Base-by-base conservation (phyloP, 2,888 invertebrate species). In the Tetragonula carbonaria region DNA sequence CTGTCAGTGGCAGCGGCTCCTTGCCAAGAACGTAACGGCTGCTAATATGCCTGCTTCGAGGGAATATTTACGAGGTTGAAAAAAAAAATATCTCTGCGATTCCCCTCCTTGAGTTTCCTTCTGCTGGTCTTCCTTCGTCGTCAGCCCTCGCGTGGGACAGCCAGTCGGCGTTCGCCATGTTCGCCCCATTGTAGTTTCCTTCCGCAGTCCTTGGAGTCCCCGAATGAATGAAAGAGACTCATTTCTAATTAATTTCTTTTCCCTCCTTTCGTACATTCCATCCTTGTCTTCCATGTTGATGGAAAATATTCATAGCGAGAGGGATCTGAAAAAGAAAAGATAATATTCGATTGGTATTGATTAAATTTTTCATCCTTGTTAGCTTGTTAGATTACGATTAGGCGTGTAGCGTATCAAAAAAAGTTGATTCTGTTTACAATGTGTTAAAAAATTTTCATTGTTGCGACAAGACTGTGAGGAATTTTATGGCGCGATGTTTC, bases 1-100 rank as follows among this genome's bases (percentile, higher is more conserved):
- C 94, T 94, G 94, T 94, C 94, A 93, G 92, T 92, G 92, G 88
- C 94, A 94, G 93, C 93, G 92, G 93, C 92, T 94, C 92, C 93
- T 94, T 93, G 93, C 94, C 93, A 93, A 93, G 93, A 93, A 92
- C 92, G 92, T 91, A 88, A 86, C 89, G 92, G 85, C 88, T 91
- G 92, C 92, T 93, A 93, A 93, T 93, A 93, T 91, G 90, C 86
- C 88, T 84, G 88, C 87, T 92, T 92, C 91, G 91, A 91, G 91
- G 89, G 93, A 93, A 93, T 93, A 93, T 93, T 93, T 93, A 93
- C 93, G 93, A 93, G 92, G 91, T 90, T 90, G 85, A 86, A 86
- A 87, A 88, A 55, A 84, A 86, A 88, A 87, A 87, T 88, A 89
- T 91, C 87, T 80, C 82, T 76, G 68, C 72, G 86, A 87, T 91